Percentiles rank a stretch among this genome's conserved stretches.
Evolutionary conservation across 2,888 invertebrate species (phyloP).

Genomic region (Caenorhabditis sp.): DNA sequence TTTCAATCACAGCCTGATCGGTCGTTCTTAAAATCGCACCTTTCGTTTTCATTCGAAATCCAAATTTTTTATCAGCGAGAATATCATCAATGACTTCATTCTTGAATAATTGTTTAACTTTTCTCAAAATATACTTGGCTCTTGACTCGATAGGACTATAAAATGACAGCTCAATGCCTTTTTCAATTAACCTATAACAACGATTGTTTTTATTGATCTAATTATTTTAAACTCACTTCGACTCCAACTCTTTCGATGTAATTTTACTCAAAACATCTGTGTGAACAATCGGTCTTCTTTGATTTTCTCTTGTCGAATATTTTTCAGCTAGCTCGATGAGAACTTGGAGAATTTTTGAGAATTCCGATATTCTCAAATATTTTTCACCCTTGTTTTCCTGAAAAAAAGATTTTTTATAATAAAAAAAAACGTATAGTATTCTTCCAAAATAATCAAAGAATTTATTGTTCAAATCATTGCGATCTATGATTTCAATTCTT

Average conservation of each 20-base stretch:
- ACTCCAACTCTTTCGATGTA: too few relatives aligned
- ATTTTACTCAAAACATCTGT: not conserved
- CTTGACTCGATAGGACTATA: not conserved
- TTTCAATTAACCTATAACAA: too few relatives aligned
- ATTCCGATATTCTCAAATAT: not conserved
- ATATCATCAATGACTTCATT: not conserved
- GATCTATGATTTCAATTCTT: too few relatives aligned
- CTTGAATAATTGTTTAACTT: not conserved
- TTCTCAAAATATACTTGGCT: not conserved
- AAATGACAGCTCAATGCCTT: not conserved
- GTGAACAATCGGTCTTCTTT: not conserved
- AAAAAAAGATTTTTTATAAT: too few relatives aligned
- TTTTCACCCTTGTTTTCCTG: not conserved
- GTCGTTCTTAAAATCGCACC: too few relatives aligned
- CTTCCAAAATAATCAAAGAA: too few relatives aligned
- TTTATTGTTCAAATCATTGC: too few relatives aligned
- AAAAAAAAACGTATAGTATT: too few relatives aligned
- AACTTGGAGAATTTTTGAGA: not conserved
- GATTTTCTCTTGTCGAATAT: not conserved
- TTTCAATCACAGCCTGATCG: too few relatives aligned
- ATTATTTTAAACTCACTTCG: too few relatives aligned
- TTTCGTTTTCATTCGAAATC: not conserved
- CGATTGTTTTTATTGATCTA: too few relatives aligned
- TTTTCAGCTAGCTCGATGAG: not conserved
- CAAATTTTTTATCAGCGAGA: not conserved